These are phyloP conservation scores for Drosophila kokeensis DNA, from an alignment of 2,888 invertebrate species.

Conservation along the genomic window DNA sequence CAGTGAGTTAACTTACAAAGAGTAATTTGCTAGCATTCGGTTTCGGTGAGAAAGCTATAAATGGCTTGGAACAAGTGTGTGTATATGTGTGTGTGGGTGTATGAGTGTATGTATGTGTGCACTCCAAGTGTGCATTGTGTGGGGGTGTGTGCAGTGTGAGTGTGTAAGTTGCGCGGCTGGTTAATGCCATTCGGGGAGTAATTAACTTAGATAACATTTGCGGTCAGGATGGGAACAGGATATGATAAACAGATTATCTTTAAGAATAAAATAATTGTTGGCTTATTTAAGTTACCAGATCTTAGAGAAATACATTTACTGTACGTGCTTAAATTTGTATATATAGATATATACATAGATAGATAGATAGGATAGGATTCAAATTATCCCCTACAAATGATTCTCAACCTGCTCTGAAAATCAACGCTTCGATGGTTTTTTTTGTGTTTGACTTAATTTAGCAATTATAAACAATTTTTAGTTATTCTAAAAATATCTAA, in stretches of 20 bases:
- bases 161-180: slow-evolving; percentile 17
- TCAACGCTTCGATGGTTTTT: too few species aligned
- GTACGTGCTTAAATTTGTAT: neutral
- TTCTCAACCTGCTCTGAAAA: neutral
- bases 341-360: too few species aligned
- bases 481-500: neutral
- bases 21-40: slow-evolving; percentile 64
- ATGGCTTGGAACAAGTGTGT: slow-evolving; percentile 17
- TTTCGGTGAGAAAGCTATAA: slow-evolving; percentile 35
- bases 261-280: neutral
- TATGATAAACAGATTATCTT: slow-evolving; percentile 20
- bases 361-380: too few species aligned
- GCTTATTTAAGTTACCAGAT: neutral
- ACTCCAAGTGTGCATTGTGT: neutral
- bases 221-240: slow-evolving; percentile 9
- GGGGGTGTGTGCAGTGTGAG: slow-evolving; percentile 7
- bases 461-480: too few species aligned
- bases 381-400: neutral
- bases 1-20: slow-evolving; percentile 56
- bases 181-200: slow-evolving; percentile 36
- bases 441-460: too few species aligned
- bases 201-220: slow-evolving; percentile 47
- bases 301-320: neutral
- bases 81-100: slow-evolving; percentile 5
- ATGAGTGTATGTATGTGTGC: neutral